Conservation (phyloP, 2,113 vertebrate genomes). For the Glaucidium brasilianum region DNA sequence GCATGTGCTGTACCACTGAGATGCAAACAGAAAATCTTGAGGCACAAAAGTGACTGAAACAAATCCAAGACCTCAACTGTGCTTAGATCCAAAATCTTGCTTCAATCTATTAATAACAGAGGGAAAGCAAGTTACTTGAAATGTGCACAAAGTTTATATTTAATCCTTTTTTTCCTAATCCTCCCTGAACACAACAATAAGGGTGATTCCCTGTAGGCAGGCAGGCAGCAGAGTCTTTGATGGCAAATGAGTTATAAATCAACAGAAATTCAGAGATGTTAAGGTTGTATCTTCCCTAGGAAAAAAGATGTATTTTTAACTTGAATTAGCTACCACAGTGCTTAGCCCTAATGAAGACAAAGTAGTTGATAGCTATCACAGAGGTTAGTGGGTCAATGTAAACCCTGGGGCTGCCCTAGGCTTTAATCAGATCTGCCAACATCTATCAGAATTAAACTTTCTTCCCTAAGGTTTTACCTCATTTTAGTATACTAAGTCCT, state of each 20-base stretch:
- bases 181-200: not conserved
- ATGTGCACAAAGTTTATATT: not conserved
- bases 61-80: not conserved
- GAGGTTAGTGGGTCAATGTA: not conserved
- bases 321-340: not conserved
- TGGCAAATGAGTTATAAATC: not conserved
- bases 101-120: not conserved
- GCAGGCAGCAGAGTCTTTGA: not conserved
- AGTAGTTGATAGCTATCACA: constrained; percentile 1
- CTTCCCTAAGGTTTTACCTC: not conserved
- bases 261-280: not conserved
- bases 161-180: not conserved
- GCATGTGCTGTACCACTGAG: not conserved
- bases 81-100: not conserved
- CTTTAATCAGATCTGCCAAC: not conserved
- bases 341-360: not conserved
- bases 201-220: not conserved
- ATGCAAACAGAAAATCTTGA: not conserved
- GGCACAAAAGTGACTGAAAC: not conserved
- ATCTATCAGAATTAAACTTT: not conserved
- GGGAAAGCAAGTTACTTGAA: not conserved
- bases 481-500: not conserved
- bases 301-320: not conserved
- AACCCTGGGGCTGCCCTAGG: not conserved
- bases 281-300: not conserved